Percentiles rank a stretch among this genome's conserved stretches.
These are phyloP conservation scores for Sylvicola cinctus DNA, from an alignment of 2,888 invertebrate species.

Conservation along the genomic window DNA sequence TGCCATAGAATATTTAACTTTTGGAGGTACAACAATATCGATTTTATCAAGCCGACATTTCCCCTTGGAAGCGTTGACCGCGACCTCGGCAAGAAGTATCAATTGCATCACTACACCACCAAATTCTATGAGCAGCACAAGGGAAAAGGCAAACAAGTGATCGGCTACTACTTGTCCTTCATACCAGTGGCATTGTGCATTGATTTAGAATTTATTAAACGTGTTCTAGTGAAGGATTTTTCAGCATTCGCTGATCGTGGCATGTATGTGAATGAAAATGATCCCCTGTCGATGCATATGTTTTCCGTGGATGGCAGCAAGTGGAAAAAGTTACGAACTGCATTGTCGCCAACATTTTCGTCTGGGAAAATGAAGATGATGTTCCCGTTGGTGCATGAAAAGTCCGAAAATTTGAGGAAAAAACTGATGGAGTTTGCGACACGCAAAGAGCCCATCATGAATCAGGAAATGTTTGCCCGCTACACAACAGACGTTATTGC, in stretches of 20 bases:
- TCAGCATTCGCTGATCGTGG: constrained; percentile 8
- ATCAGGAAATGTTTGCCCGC: constrained; percentile 7
- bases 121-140: no score
- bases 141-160: no score
- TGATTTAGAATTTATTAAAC: constrained; percentile 8
- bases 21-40: no score
- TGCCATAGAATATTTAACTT: no score
- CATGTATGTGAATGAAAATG: constrained; percentile 8
- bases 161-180: no score
- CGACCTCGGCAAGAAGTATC: no score
- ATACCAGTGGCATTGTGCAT: no score
- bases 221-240: constrained; percentile 8
- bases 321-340: constrained; percentile 8
- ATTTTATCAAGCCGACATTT: no score
- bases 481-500: constrained; percentile 11
- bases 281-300: constrained; percentile 9
- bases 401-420: constrained; percentile 9
- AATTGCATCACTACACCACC: no score
- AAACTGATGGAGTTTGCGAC: constrained; percentile 1
- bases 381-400: constrained; percentile 12
- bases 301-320: constrained; percentile 8
- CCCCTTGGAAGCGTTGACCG: no score
- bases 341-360: constrained; percentile 9
- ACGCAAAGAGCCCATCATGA: constrained; percentile 6
- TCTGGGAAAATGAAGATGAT: constrained; percentile 14